A percentile compares a stretch with the other conserved stretches of the same genome.
Evolutionary conservation across 2,888 invertebrate genomes (phyloP).

Genomic region (Oscheius sp.): DNA sequence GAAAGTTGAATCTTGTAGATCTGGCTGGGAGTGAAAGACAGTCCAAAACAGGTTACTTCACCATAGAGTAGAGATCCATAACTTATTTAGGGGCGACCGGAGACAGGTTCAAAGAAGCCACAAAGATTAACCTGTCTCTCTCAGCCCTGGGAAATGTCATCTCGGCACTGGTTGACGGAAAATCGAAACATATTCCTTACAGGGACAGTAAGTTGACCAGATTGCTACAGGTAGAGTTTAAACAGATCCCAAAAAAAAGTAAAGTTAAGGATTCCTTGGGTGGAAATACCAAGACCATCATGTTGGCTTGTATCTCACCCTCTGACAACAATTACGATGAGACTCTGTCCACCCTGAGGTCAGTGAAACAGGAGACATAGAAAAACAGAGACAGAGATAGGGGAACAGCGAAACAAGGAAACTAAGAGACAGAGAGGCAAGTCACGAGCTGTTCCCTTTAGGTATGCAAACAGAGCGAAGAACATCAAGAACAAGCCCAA

Average conservation of each 20-base stretch:
- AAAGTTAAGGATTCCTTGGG: conserved; percentile 92
- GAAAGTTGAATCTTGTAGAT: conserved; percentile 88
- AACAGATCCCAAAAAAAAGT: neutral
- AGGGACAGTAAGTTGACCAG: conserved; percentile 96
- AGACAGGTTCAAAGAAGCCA: conserved; percentile 83
- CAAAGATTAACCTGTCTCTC: conserved; percentile 95
- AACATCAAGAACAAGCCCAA: conserved; percentile 98
- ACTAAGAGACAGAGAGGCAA: too few species aligned
- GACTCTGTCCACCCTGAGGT: conserved; percentile 82
- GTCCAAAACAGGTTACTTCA: conserved; percentile 79
- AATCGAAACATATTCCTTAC: conserved; percentile 96
- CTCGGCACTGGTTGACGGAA: conserved; percentile 95
- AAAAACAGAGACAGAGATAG: conserved; percentile 61
- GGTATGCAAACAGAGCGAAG: conserved; percentile 80
- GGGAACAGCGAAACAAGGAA: too few species aligned
- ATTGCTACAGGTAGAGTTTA: conserved; percentile 82
- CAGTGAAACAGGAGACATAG: conserved; percentile 74
- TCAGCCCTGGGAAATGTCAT: conserved; percentile 98
- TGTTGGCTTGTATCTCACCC: conserved; percentile 99
- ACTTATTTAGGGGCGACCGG: conserved; percentile 81
- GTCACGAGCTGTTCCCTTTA: conserved; percentile 74
- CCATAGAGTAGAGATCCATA: neutral
- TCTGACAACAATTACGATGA: conserved; percentile 96
- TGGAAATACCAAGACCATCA: conserved; percentile 97
- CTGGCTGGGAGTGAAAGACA: conserved; percentile 89